Conservation (phyloP, 2,888 invertebrate genomes). For the Sepiola atlantica region DNA sequence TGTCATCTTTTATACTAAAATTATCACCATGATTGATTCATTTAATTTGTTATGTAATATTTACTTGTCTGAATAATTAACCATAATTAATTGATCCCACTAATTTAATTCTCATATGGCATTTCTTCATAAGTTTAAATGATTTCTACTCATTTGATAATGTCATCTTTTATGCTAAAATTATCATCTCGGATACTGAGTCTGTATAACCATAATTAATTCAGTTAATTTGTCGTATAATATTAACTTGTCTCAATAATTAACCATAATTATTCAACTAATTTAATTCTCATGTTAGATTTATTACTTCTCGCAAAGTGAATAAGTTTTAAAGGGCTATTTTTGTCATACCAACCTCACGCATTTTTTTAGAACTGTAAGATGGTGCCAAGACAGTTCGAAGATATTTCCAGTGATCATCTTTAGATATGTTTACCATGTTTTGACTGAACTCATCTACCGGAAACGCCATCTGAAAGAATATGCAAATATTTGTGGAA, state of each 20-base stretch:
- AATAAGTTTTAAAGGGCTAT: background rate
- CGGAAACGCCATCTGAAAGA: background rate
- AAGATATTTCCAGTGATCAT: background rate
- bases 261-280: too few relatives aligned
- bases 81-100: too few relatives aligned
- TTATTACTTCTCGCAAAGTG: too few relatives aligned
- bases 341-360: background rate
- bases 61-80: too few relatives aligned
- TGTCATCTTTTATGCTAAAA: background rate
- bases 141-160: background rate
- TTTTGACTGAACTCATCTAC: background rate
- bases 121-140: background rate
- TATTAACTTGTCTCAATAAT: too few relatives aligned
- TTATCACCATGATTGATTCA: too few relatives aligned
- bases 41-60: too few relatives aligned
- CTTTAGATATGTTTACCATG: background rate
- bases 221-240: too few relatives aligned
- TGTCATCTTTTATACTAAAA: background rate
- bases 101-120: too few relatives aligned
- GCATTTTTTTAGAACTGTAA: background rate
- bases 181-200: too few relatives aligned
- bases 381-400: constrained; percentile 13
- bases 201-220: too few relatives aligned
- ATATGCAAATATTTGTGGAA: background rate
- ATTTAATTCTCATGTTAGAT: background rate